These are phyloP conservation scores for Tiaroga cobitis DNA, from an alignment of 2,797 vertebrate species.

Conservation along the genomic window DNA sequence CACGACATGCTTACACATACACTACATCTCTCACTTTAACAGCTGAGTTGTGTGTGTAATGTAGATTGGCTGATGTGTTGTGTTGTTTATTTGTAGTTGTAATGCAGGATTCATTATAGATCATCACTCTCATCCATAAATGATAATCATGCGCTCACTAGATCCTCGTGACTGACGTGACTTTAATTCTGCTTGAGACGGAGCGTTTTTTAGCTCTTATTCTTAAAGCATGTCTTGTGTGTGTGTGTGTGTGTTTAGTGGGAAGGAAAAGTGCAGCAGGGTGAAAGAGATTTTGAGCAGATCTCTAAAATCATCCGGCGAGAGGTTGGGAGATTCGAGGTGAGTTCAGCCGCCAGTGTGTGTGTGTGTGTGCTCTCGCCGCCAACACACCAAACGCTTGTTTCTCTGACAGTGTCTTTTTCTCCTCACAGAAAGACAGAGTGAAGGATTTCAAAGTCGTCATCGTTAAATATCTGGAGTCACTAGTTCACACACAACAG, in stretches of 20 bases:
- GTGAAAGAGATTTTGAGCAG: slow-evolving; percentile 96
- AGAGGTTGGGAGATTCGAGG: slow-evolving; percentile 96
- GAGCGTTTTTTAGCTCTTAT: background rate
- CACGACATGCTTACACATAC: background rate
- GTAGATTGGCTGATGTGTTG: background rate
- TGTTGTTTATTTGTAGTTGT: slow-evolving; percentile 9
- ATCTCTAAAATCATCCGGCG: slow-evolving; percentile 97
- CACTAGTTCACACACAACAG: slow-evolving; percentile 95
- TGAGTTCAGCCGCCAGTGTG: slow-evolving; percentile 68
- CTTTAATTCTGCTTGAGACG: background rate
- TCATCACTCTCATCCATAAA: background rate
- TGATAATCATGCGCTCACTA: background rate
- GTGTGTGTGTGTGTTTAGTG: slow-evolving; percentile 75
- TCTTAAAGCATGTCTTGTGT: slow-evolving; percentile 7
- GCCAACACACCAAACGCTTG: background rate
- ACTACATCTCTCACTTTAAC: background rate
- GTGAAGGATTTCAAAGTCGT: slow-evolving; percentile 97
- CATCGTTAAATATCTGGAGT: slow-evolving; percentile 96
- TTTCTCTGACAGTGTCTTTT: slow-evolving; percentile 42
- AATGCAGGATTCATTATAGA: background rate
- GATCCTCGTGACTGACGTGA: background rate
- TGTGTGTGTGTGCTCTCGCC: slow-evolving; percentile 3
- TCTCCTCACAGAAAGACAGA: slow-evolving; percentile 86
- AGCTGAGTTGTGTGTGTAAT: background rate
- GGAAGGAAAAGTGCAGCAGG: slow-evolving; percentile 95